Conservation (phyloP, 2,797 vertebrate species). For the Oreochromis grahami region DNA sequence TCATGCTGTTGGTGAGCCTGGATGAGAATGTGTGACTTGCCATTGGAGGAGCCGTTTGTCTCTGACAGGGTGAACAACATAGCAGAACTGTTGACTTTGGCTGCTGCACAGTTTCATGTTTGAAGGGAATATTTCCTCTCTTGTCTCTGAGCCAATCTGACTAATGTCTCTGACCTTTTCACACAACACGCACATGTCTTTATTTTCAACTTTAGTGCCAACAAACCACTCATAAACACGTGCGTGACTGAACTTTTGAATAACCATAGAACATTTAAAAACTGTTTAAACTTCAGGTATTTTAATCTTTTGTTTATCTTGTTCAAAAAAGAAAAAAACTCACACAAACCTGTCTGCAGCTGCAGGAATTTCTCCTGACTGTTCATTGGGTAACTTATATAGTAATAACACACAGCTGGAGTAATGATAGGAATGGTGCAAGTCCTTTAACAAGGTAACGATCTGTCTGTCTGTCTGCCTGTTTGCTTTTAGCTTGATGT, state of each 20-base stretch:
- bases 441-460: not conserved
- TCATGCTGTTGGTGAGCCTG: not conserved
- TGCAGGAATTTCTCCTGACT: not conserved
- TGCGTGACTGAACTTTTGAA: not conserved
- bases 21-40: not conserved
- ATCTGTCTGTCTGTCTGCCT: not conserved
- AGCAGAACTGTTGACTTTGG: conserved; percentile 47
- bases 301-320: not conserved
- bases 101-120: conserved; percentile 1
- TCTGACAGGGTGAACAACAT: conserved; percentile 28
- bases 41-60: not conserved
- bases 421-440: not conserved
- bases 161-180: not conserved
- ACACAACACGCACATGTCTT: not conserved
- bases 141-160: not conserved
- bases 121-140: not conserved
- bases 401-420: not conserved
- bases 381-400: not conserved
- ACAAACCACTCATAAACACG: not conserved
- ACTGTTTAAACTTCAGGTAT: not conserved
- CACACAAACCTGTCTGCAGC: not conserved
- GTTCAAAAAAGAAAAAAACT: not conserved
- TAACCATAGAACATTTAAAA: not conserved
- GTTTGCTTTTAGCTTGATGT: not conserved
- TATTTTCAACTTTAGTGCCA: not conserved